Evolutionary conservation across 2,888 invertebrate species (phyloP), one percentile per base, ranked within the genome.

Genomic region (Mesorhabditis spiculigera): DNA sequence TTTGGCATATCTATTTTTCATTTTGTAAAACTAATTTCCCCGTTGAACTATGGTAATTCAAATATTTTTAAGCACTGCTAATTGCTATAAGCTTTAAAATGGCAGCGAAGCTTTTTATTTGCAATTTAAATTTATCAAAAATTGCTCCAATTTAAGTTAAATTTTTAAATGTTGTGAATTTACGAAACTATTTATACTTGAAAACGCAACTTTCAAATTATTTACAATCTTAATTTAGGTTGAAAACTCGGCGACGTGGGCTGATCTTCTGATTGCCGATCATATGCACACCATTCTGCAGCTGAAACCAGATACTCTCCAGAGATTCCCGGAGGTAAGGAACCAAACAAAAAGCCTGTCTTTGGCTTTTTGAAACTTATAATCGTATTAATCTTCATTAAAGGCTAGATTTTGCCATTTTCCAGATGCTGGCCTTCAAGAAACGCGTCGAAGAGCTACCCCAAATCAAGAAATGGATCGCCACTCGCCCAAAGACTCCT

Each of bases 191-290:
- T 28, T 28, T 28, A 28, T 28, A 28, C 28, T 28, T 28, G 28
- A 28, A 28, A 28, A 28, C 28, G 28, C 28, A 28, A 28, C 28
- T 28, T 28, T 28, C 28, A 28, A 28, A 16, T 65, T 4, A 42
- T 64, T 70, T 70, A 10, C 63, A 70, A n/a, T 70, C 5, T 72
- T 72, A 65, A 45, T 73, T 6, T 45, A 43, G 16, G 73, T 65
- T 2, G 66, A 44, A 5, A 58, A 41, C 10, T 63, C 70, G n/a
- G 58, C 58, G 28, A 68, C 70, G 16, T 73, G 63, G 28, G 71
- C 71, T 62, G 73, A 73, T 62, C 68, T 71, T 10, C 62, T 73
- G 16, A 43, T 73, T 8, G 73, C 71, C 28, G 71, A 73, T 13
- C 66, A 73, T 65, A 66, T 71, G 16, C 66, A 45, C 41, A 69